Conservation (phyloP, 2,797 vertebrate species). For the Poecilia picta region DNA sequence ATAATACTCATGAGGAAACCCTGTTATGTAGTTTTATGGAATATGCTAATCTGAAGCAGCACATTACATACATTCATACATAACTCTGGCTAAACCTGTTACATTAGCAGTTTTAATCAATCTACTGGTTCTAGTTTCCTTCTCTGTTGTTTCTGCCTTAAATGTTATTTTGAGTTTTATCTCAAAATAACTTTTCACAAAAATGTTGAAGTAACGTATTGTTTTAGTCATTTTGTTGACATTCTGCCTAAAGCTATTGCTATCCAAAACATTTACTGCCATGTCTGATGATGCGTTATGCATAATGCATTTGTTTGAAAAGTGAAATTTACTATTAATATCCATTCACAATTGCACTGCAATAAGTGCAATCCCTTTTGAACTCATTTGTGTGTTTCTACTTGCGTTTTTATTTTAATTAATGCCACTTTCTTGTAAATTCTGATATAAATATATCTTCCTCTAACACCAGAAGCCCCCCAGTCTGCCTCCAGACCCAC, state of each 20-base stretch:
- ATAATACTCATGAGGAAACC: no score
- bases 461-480: slow-evolving; percentile 45
- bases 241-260: neutral
- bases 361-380: slow-evolving; percentile 55
- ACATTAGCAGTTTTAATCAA: neutral
- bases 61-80: neutral
- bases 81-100: neutral
- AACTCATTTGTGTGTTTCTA: slow-evolving; percentile 26
- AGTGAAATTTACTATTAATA: neutral
- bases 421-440: slow-evolving; percentile 41
- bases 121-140: neutral
- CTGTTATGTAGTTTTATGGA: no score
- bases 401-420: slow-evolving; percentile 47
- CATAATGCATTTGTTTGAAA: neutral
- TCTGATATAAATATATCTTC: slow-evolving; percentile 48
- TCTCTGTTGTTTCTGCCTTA: neutral
- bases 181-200: neutral
- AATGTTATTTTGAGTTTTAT: neutral
- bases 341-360: neutral
- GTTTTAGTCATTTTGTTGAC: no score
- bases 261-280: neutral
- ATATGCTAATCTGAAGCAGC: neutral
- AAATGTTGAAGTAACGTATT: neutral
- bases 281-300: no score
- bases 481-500: slow-evolving; percentile 32